Evolutionary conservation across 2,113 vertebrate species (phyloP), one percentile per base, ranked within the genome.

Genomic region (Epinephelus cyanopodus): DNA sequence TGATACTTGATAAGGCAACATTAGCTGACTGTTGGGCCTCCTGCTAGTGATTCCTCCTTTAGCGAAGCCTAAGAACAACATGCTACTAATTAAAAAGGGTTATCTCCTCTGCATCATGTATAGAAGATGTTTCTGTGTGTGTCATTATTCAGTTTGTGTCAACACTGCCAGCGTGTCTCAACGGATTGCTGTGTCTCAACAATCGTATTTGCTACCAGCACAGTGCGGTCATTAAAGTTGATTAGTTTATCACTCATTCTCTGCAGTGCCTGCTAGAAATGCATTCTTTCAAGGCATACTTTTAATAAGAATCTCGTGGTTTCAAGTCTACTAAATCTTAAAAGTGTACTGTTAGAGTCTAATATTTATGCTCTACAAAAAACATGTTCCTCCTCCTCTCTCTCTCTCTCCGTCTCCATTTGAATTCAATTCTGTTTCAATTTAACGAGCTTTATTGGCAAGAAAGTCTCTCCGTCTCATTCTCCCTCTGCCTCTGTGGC

Each of bases 61-160:
- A 42, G 57, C 61, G 48, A 76, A 62, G 17, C 50, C 27, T 18
- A 45, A 77, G 5, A 79, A 78, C 58, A 76, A 47, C 50, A 54
- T 29, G 33, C 56, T 58, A 21, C 67, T 77, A 83, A 82, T 79
- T 74, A 67, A 83, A 83, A 72, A 60, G 27, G 39, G 62, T 65
- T 86, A 81, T 58, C 15, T 80, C 50, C 54, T 56, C n/a, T 56
- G 42, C 15, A 79, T 78, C 73, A 27, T 69, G 65, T 61, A 45
- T 17, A 39, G 61, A 29, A 74, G 72, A 74, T 48, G 65, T 80
- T 77, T 71, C 42, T 42, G 17, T 58, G 64, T 69, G 47, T 45
- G 63, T 39, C 69, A 39, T 84, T 53, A 79, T 77, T 86, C 47
- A 68, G 10, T 62, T 86, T 61, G 64, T n/a, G 58, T 69, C 65